A percentile compares a stretch with the other conserved stretches of the same genome.
These are phyloP conservation scores for Lindbergichthys nudifrons DNA, from an alignment of 2,797 vertebrate genomes.

Conservation along the genomic window DNA sequence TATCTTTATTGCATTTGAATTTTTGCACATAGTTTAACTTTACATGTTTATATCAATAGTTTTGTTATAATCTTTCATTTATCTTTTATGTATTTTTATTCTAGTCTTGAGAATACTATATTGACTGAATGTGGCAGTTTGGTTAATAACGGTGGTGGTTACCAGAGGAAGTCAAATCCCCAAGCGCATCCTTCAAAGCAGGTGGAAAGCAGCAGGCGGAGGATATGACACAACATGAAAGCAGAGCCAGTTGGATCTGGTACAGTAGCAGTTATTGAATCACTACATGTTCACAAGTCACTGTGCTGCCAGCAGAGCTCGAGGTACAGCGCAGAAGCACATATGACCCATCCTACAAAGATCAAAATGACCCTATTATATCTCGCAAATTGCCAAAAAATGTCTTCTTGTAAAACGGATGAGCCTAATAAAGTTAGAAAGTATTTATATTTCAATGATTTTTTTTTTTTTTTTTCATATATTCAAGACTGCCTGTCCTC, in stretches of 20 bases:
- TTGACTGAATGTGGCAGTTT: slow-evolving; percentile 5
- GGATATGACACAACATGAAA: slow-evolving; percentile 47
- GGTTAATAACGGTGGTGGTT: slow-evolving; percentile 11
- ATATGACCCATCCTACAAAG: not conserved
- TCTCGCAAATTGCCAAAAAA: not conserved
- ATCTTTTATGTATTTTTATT: too few relatives aligned
- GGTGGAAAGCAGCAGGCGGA: slow-evolving; percentile 61
- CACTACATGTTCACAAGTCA: slow-evolving; percentile 25
- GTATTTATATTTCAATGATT: too few relatives aligned
- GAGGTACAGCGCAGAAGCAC: not conserved
- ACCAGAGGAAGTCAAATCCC: slow-evolving; percentile 38
- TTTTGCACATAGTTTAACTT: too few relatives aligned
- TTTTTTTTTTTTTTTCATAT: too few relatives aligned
- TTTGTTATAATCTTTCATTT: too few relatives aligned
- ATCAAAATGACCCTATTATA: not conserved
- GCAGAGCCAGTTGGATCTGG: slow-evolving; percentile 52
- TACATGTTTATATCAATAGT: too few relatives aligned
- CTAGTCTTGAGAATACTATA: not conserved
- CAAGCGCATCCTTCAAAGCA: slow-evolving; percentile 50
- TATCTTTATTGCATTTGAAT: too few relatives aligned
- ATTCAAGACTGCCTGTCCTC: too few relatives aligned
- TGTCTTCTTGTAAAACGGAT: not conserved
- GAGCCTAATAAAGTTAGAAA: not conserved
- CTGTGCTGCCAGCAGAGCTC: not conserved
- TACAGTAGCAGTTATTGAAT: slow-evolving; percentile 40